Evolutionary conservation across 2,797 vertebrate species (phyloP), one percentile per base, ranked within the genome.

Genomic region (Martes flavigula): DNA sequence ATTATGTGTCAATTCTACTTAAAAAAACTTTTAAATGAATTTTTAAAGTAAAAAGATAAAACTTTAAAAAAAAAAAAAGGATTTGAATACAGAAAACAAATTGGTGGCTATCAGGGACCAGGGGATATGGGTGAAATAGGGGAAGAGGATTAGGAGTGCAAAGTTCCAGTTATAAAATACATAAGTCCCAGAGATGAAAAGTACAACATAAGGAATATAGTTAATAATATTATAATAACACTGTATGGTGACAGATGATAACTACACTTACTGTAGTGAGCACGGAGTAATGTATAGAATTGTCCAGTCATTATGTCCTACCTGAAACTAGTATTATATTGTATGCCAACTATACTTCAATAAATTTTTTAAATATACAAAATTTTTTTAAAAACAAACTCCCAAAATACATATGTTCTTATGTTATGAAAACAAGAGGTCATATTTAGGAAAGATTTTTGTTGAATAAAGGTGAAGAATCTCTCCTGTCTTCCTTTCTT

Each of bases 401-500:
- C 62, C 83, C 43, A 20, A 96, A 84, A 84, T 21, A 64, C 40
- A 51, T 77, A 88, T 14, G 70, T 86, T 84, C 89, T 64, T 13
- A 38, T 66, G 23, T 40, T 82, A 27, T 46, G 35, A 48, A 73
- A 58, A 66, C 62, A 78, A 54, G 5, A 56, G 54, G 66, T 60
- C 54, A 66, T 62, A 79, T 32, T 27, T 58, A 51, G n/a, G n/a
- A 92, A 96, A 43, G 66, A 79, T 25, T 72, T 79, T 79, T 64
- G 54, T 51, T 82, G 12, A 84, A 88, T 88, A 92, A 95, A 95
- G 15, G 27, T n/a, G 73, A 81, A 84, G 12, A 92, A 79, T 64
- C 27, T 91, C 62, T 94, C 58, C 48, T 87, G 21, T 8, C 27
- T 17, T 90, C 48, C 54, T 84, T n/a, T 20, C 51, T 94, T 68